phyloP scores from a whole-genome alignment of 2,797 vertebrate species.

The Emys orbicularis region DNA sequence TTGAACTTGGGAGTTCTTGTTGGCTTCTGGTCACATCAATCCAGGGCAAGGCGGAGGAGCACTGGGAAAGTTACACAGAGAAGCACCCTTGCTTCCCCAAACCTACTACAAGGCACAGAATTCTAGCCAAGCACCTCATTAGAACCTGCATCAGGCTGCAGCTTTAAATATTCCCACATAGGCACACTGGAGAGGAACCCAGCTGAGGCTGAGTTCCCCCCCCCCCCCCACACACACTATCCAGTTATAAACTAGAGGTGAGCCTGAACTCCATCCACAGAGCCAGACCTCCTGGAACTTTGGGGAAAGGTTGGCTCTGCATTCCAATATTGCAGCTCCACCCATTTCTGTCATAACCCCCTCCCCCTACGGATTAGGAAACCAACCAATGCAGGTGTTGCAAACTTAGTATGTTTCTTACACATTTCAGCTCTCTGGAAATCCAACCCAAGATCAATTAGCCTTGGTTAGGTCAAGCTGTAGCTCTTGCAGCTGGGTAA shows the following conservation, averaged over 20 bases:
- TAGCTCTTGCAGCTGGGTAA: neutral
- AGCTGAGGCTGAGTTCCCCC: neutral
- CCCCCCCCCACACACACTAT: neutral
- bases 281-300: neutral
- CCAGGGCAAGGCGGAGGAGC: neutral
- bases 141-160: accelerated
- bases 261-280: neutral
- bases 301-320: neutral
- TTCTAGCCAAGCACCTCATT: neutral
- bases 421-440: neutral
- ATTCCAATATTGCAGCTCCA: neutral
- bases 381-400: neutral
- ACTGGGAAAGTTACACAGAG: neutral
- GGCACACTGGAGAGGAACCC: neutral
- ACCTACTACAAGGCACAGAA: neutral
- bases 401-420: accelerated
- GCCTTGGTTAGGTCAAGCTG: accelerated
- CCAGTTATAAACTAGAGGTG: neutral
- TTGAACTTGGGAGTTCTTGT: neutral
- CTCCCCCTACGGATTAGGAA: neutral
- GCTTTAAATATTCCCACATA: neutral
- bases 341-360: neutral
- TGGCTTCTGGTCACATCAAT: neutral
- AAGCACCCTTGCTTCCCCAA: neutral
- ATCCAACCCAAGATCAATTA: neutral